Conservation (phyloP, 2,888 invertebrate species). For the Exephanes ischioxanthus region DNA sequence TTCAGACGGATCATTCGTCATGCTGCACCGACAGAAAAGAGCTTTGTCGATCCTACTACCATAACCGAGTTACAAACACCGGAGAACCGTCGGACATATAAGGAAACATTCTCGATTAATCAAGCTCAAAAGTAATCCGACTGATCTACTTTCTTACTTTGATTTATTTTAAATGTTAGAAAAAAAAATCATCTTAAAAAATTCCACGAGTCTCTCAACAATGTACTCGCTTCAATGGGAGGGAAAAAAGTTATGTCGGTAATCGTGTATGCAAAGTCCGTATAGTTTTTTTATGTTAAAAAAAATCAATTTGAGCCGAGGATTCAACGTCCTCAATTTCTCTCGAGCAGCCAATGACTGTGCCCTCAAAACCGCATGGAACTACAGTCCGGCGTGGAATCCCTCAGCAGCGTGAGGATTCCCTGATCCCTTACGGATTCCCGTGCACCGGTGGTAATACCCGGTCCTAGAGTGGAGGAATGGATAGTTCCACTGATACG, state of each 20-base stretch:
- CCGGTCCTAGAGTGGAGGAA: slow-evolving; percentile 12
- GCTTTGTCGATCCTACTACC: neutral
- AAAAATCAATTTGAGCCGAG: neutral
- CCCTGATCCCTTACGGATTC: slow-evolving; percentile 38
- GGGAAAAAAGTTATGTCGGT: neutral
- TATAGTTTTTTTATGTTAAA: neutral
- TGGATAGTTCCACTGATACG: slow-evolving; percentile 48
- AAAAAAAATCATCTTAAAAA: neutral
- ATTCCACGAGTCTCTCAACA: neutral
- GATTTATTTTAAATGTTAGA: neutral
- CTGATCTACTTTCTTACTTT: neutral
- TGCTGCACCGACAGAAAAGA: slow-evolving; percentile 7
- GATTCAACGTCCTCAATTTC: neutral
- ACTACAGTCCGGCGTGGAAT: slow-evolving; percentile 20
- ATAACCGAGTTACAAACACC: neutral
- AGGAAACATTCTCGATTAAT: neutral
- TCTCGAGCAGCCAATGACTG: slow-evolving; percentile 7
- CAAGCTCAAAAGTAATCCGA: neutral
- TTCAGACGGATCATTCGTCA: slow-evolving; percentile 23
- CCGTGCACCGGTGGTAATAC: neutral
- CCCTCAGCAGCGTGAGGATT: slow-evolving; percentile 28
- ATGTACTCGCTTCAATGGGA: neutral
- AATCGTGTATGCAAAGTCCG: neutral
- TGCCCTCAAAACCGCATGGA: neutral
- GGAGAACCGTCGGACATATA: neutral